Evolutionary conservation across 2,888 invertebrate genomes (phyloP).

Genomic region (Chloroclystis v-ata): DNA sequence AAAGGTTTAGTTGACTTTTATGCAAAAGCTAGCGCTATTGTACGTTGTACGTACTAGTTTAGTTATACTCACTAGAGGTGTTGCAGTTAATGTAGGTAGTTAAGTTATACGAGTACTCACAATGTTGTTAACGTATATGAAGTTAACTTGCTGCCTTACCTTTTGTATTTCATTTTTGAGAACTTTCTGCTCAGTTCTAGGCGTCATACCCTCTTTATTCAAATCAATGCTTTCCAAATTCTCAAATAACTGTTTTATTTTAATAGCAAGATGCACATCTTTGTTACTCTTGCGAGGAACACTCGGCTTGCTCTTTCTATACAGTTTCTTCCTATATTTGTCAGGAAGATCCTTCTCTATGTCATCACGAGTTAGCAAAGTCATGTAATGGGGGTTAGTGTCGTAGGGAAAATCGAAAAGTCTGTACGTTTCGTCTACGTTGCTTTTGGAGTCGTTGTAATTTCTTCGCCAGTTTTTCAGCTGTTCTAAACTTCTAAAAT

Average conservation of each 20-base stretch:
- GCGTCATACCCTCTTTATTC: slow-evolving; percentile 60
- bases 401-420: slow-evolving; percentile 70
- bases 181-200: slow-evolving; percentile 74
- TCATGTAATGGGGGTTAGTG: slow-evolving; percentile 75
- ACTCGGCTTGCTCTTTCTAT: slow-evolving; percentile 46
- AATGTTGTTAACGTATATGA: no score
- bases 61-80: no score
- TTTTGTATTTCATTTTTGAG: slow-evolving; percentile 78
- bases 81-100: no score
- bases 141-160: no score
- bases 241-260: slow-evolving; percentile 65
- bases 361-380: slow-evolving; percentile 67
- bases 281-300: slow-evolving; percentile 55
- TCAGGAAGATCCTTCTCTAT: slow-evolving; percentile 69
- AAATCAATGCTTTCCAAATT: slow-evolving; percentile 64
- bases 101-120: no score
- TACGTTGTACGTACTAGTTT: no score
- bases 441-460: slow-evolving; percentile 47
- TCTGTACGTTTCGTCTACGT: slow-evolving; percentile 38
- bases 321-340: slow-evolving; percentile 54
- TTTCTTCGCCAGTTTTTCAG: slow-evolving; percentile 76
- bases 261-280: slow-evolving; percentile 62
- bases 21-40: no score
- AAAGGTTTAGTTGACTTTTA: no score
- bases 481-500: slow-evolving; percentile 56